These are phyloP conservation scores for Mechanitis mazaeus DNA, from an alignment of 2,888 invertebrate genomes.

Conservation along the genomic window DNA sequence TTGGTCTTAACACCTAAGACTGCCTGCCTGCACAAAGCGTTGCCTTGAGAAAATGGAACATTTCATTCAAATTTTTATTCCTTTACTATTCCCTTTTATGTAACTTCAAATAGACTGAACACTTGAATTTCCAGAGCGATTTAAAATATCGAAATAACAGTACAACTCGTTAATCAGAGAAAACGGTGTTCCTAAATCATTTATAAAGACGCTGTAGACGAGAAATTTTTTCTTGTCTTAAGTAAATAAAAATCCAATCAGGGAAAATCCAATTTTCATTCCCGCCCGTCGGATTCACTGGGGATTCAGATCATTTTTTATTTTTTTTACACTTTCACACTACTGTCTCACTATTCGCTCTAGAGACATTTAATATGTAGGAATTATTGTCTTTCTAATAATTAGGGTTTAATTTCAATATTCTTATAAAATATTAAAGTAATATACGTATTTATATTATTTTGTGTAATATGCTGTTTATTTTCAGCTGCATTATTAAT, in stretches of 20 bases:
- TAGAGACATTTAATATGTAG: conserved; percentile 17
- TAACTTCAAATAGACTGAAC: not conserved
- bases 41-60: too few relatives aligned
- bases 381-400: not conserved
- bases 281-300: conserved; percentile 64
- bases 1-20: too few relatives aligned
- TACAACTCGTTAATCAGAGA: conserved; percentile 33
- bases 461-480: too few relatives aligned
- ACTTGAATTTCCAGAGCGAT: not conserved
- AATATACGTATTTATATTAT: too few relatives aligned
- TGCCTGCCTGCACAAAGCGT: too few relatives aligned
- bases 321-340: conserved; percentile 60
- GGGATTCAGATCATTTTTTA: conserved; percentile 64
- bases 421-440: too few relatives aligned
- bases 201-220: conserved; percentile 58
- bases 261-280: conserved; percentile 76
- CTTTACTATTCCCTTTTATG: not conserved
- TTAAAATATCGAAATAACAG: conserved; percentile 12
- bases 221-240: conserved; percentile 75
- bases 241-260: conserved; percentile 78
- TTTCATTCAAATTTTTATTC: not conserved
- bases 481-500: too few relatives aligned
- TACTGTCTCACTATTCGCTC: conserved; percentile 42
- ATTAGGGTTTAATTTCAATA: conserved; percentile 13
- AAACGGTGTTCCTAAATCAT: conserved; percentile 54